phyloP scores from a whole-genome alignment of 1,140 invertebrate genomes.

The Phymorhynchus buccinoides region DNA sequence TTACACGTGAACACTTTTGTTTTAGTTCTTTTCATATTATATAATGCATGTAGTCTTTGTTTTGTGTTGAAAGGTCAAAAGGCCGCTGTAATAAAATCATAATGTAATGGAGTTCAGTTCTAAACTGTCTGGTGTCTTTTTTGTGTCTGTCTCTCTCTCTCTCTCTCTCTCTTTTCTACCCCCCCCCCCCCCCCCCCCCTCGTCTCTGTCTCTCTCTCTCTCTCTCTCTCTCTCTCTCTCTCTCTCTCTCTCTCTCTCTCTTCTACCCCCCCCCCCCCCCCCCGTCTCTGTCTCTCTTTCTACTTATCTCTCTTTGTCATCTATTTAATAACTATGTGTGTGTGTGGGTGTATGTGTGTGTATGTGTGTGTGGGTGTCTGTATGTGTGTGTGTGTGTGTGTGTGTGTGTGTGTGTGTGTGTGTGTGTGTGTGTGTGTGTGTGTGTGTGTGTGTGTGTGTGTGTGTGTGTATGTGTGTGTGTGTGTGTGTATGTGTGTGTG shows the following conservation, averaged over 20 bases:
- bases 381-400: not conserved
- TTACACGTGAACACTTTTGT: too few species aligned
- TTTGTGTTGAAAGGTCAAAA: too few species aligned
- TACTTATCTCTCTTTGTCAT: too few species aligned
- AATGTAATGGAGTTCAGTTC: too few species aligned
- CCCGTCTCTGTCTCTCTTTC: too few species aligned
- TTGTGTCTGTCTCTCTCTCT: too few species aligned
- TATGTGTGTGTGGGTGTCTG: not conserved
- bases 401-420: not conserved
- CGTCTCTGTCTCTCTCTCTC: not conserved
- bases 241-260: constrained; percentile 8
- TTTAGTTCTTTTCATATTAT: too few species aligned
- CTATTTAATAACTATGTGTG: too few species aligned
- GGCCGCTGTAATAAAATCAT: too few species aligned
- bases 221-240: not conserved
- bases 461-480: not conserved
- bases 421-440: not conserved
- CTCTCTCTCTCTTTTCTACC: not conserved
- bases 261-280: too few species aligned
- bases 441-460: not conserved
- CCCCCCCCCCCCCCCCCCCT: not conserved
- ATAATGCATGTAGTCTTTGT: too few species aligned
- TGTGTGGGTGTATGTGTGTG: not conserved
- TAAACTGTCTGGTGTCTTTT: too few species aligned
- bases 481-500: not conserved